Evolutionary conservation across 2,797 vertebrate genomes (phyloP), one percentile per base, ranked within the genome.

Genomic region (Gallinago stenura): DNA sequence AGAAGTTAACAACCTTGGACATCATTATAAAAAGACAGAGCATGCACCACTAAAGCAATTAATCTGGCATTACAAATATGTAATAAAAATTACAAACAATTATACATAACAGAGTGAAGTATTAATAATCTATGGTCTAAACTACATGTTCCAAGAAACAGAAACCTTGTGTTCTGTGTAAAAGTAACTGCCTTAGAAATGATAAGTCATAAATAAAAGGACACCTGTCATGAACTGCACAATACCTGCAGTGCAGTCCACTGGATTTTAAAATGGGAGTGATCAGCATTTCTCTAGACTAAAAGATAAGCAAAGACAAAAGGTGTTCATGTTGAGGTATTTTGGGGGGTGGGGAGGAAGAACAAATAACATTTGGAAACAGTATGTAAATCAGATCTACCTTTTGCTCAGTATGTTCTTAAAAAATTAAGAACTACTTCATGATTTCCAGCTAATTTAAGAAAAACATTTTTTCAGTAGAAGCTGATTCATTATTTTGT

Each of bases 391-490:
- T 95, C 94, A 94, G 93, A 96, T 96, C 96, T 95, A 88, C 81
- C 93, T 94, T 72, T 92, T 87, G 88, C 91, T 94, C 83, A 30
- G 28, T 33, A 16, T 15, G n/a, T 33, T 71, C 35, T 78, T 45
- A 48, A 84, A 96, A 93, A 97, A 90, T 66, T 94, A 96, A 94
- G 83, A 96, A 93, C 87, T 95, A 90, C 84, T 94, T 93, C 85
- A 92, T 93, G 91, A 97, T 96, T 97, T 98, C 94, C 96, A 95
- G 95, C 95, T 94, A 93, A 95, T 95, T 96, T 95, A 96, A 90
- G 90, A 93, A 95, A 95, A 72, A 83, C 41, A 91, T 93, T 92
- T 95, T 93, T 96, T 90, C 69, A 10, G n/a, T 25, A 57, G 62
- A 71, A 84, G 43, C 30, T 54, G 33, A 65, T 51, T 95, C 69